These are phyloP conservation scores for Noctua janthe DNA, from an alignment of 2,888 invertebrate species.

Conservation along the genomic window DNA sequence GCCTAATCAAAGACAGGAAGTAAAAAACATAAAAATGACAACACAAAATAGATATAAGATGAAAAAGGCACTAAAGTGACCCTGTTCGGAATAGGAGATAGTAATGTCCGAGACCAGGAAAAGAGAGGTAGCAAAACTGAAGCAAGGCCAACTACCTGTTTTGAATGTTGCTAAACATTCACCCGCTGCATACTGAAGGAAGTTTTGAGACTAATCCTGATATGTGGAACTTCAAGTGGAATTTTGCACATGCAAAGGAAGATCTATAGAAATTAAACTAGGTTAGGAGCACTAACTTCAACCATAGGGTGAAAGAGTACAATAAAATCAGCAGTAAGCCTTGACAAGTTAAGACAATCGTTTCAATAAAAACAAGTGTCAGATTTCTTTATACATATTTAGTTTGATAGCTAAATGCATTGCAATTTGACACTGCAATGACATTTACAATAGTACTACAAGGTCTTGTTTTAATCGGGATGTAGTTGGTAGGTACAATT, in stretches of 20 bases:
- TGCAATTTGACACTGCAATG: conserved; percentile 46
- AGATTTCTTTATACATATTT: conserved; percentile 20
- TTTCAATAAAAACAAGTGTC: conserved; percentile 38
- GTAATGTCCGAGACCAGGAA: conserved; percentile 58
- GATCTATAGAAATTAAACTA: not conserved
- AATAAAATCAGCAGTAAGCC: conserved; percentile 7
- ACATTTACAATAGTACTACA: conserved; percentile 27
- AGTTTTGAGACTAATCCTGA: conserved; percentile 20
- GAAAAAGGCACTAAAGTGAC: conserved; percentile 47
- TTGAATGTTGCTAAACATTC: conserved; percentile 44
- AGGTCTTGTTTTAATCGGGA: conserved; percentile 52
- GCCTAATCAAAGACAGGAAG: conserved; percentile 43
- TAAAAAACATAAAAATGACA: conserved; percentile 25
- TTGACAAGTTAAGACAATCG: conserved; percentile 41
- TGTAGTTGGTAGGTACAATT: conserved; percentile 40
- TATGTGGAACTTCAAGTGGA: conserved; percentile 1
- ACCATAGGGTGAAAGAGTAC: too few relatives aligned
- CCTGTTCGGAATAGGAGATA: conserved; percentile 48
- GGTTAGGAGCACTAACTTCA: not conserved
- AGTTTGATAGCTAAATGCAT: conserved; percentile 30
- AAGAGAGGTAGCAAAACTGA: conserved; percentile 55
- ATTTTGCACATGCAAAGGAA: not conserved
- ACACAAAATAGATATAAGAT: conserved; percentile 28
- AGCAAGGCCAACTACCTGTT: conserved; percentile 61
- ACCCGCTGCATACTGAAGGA: conserved; percentile 21